Evolutionary conservation across 2,888 invertebrate genomes (phyloP).

Genomic region (Pheosia tremula): DNA sequence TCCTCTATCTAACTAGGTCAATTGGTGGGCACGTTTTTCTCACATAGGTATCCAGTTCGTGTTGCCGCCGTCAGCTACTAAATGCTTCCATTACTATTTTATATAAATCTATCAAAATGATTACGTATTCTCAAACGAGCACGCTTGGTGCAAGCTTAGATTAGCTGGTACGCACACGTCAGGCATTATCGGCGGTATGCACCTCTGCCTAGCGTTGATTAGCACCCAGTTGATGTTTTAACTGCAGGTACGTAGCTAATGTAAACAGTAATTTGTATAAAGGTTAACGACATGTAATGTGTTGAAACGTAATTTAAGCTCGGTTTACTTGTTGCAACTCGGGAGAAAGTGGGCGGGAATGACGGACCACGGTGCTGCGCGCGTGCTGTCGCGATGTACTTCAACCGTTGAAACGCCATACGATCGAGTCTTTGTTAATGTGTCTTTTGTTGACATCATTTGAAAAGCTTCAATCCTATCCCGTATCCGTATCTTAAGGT

Average conservation of each 20-base stretch:
- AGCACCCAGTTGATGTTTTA: constrained; percentile 46
- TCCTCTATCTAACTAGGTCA: too few relatives aligned
- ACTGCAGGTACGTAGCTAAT: constrained; percentile 42
- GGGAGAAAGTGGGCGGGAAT: constrained; percentile 51
- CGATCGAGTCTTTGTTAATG: neutral
- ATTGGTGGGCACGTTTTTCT: too few relatives aligned
- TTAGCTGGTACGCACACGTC: constrained; percentile 14
- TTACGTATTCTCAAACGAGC: neutral
- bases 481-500: too few relatives aligned
- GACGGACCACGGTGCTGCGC: constrained; percentile 28
- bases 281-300: constrained; percentile 54
- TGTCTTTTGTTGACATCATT: neutral
- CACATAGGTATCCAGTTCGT: too few relatives aligned
- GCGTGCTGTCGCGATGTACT: constrained; percentile 11
- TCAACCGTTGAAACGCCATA: neutral
- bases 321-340: constrained; percentile 42
- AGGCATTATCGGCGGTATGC: constrained; percentile 34
- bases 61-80: too few relatives aligned
- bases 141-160: constrained; percentile 24
- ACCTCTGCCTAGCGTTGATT: constrained; percentile 46
- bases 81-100: neutral
- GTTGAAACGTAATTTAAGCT: constrained; percentile 47
- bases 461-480: neutral
- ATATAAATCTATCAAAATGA: neutral
- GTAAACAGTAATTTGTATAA: constrained; percentile 53